Percentiles rank a stretch among this genome's conserved stretches.
Conservation (phyloP, 2,113 vertebrate genomes). For the Pteruthius melanotis region DNA sequence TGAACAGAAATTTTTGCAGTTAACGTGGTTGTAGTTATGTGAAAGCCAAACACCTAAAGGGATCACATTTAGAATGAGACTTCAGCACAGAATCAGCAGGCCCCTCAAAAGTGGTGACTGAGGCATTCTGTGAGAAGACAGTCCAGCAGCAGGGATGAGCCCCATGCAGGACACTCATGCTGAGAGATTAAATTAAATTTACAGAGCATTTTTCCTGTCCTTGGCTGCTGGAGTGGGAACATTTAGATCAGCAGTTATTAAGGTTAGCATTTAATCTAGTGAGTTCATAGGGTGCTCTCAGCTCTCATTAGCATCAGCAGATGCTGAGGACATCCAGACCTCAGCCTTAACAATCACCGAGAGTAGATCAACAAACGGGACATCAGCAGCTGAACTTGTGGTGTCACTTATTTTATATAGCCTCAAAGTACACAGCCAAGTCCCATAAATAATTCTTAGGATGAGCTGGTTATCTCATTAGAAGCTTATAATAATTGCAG, state of each 20-base stretch:
- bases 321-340: neutral
- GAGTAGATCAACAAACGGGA: neutral
- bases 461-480: neutral
- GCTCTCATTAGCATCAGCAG: neutral
- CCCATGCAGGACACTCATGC: rapidly evolving
- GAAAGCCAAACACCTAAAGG: neutral
- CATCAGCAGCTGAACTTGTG: neutral
- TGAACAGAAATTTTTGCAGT: neutral
- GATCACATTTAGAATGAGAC: neutral
- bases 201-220: neutral
- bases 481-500: neutral
- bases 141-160: neutral
- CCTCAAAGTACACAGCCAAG: neutral
- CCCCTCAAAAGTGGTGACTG: neutral
- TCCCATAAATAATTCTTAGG: neutral
- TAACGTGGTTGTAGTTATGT: neutral
- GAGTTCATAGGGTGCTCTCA: neutral
- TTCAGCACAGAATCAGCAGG: neutral
- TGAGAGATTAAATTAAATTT: neutral
- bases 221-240: neutral
- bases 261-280: neutral
- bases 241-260: neutral
- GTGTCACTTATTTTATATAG: neutral
- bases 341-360: neutral
- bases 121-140: neutral